These are phyloP conservation scores for Creontiades dilutus DNA, from an alignment of 2,888 invertebrate species.

Conservation along the genomic window DNA sequence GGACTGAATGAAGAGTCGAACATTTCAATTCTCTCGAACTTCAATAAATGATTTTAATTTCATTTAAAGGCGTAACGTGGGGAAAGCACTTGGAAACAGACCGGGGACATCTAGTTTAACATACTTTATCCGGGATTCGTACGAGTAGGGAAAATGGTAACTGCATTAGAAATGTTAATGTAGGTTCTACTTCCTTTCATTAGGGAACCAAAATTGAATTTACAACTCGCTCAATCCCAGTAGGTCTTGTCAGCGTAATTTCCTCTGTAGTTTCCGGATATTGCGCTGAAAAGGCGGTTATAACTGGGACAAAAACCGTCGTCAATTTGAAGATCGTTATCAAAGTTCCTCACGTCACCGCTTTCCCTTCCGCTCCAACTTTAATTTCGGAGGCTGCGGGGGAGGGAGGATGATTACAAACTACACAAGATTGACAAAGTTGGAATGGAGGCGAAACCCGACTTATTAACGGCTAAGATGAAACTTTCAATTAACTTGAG, in stretches of 20 bases:
- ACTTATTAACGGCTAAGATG: conserved; percentile 69
- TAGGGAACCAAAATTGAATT: too few species aligned
- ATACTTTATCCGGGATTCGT: too few species aligned
- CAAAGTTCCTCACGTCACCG: background rate
- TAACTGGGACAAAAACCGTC: background rate
- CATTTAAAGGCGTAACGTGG: too few species aligned
- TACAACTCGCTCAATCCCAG: too few species aligned
- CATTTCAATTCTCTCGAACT: too few species aligned
- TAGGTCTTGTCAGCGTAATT: background rate
- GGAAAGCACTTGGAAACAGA: too few species aligned
- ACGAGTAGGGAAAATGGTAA: too few species aligned
- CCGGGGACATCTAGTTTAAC: too few species aligned
- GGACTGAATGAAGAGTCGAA: too few species aligned
- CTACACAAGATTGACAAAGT: conserved; percentile 69
- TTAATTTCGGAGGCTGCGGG: background rate
- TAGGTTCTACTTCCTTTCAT: too few species aligned
- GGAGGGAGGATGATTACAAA: conserved; percentile 28
- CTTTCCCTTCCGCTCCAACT: conserved; percentile 12
- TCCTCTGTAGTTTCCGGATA: background rate
- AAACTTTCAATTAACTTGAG: conserved; percentile 66
- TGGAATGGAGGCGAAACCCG: conserved; percentile 32
- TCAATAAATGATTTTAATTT: too few species aligned
- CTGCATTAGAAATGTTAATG: too few species aligned
- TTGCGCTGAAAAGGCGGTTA: background rate
- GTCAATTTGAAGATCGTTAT: background rate